These are phyloP conservation scores for Sebastes flavidus DNA, from an alignment of 2,797 vertebrate genomes.

Conservation along the genomic window DNA sequence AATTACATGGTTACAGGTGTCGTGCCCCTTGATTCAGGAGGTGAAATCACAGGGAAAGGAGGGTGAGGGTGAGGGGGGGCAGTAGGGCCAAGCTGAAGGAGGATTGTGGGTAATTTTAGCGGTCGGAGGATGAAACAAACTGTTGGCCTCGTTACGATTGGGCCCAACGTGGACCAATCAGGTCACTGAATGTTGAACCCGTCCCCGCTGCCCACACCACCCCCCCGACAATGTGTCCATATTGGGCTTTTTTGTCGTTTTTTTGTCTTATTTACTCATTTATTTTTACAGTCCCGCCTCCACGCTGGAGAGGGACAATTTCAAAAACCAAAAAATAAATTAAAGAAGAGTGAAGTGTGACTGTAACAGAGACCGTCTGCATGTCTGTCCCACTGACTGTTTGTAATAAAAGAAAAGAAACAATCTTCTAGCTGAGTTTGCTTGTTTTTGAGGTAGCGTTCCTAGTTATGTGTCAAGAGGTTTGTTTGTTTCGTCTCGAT, in stretches of 20 bases:
- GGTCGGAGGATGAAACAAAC: neutral
- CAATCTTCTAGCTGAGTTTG: slow-evolving; percentile 82
- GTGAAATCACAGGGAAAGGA: slow-evolving; percentile 52
- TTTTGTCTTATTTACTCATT: slow-evolving; percentile 38
- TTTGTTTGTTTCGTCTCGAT: slow-evolving; percentile 71
- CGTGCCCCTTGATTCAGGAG: slow-evolving; percentile 65
- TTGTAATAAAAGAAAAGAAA: slow-evolving; percentile 49
- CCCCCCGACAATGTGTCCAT: slow-evolving; percentile 51
- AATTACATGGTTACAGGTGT: slow-evolving; percentile 83
- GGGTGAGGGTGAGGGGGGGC: slow-evolving; percentile 22
- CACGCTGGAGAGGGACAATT: slow-evolving; percentile 65
- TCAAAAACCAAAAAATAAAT: slow-evolving; percentile 65
- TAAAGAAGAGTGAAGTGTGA: slow-evolving; percentile 52
- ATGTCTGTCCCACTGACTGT: slow-evolving; percentile 16
- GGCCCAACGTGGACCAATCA: neutral
- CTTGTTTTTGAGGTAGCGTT: slow-evolving; percentile 85
- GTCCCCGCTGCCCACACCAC: slow-evolving; percentile 11
- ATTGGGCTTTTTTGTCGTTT: slow-evolving; percentile 19
- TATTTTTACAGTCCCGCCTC: slow-evolving; percentile 70
- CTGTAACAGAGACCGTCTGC: slow-evolving; percentile 52
- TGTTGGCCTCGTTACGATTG: neutral
- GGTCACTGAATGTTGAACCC: neutral
- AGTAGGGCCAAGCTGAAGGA: slow-evolving; percentile 40
- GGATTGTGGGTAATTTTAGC: slow-evolving; percentile 35
- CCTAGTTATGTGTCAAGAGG: slow-evolving; percentile 84